Conservation (phyloP, 2,797 vertebrate species). For the Caiman crocodilus region DNA sequence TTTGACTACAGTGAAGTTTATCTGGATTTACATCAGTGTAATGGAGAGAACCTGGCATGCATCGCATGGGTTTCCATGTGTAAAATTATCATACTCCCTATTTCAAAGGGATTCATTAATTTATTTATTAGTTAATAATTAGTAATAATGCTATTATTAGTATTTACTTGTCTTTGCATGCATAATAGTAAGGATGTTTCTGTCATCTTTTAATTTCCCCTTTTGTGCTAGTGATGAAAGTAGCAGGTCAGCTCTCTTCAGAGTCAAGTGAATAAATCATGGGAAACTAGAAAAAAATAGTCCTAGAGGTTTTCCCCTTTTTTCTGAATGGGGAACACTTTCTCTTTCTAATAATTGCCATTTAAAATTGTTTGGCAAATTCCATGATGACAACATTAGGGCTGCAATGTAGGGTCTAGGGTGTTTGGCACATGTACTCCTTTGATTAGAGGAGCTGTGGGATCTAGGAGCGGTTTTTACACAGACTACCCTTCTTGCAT, state of each 20-base stretch:
- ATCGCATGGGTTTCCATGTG: fast-evolving
- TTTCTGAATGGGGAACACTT: not conserved
- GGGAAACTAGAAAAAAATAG: not conserved
- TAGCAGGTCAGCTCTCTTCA: not conserved
- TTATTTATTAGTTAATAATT: not conserved
- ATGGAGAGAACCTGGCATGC: not conserved
- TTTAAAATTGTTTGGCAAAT: not conserved
- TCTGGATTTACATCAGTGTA: not conserved
- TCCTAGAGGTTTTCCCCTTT: fast-evolving
- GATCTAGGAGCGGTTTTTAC: too few relatives aligned
- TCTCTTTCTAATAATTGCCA: not conserved
- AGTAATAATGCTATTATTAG: not conserved
- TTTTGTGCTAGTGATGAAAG: not conserved
- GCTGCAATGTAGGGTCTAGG: not conserved
- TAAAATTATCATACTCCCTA: not conserved
- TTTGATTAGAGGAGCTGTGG: too few relatives aligned
- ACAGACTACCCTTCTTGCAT: not conserved
- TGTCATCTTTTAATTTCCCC: not conserved
- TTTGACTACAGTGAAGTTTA: not conserved
- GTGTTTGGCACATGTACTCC: fast-evolving
- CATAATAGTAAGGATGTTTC: not conserved
- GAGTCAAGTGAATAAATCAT: not conserved
- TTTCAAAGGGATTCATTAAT: not conserved
- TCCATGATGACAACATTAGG: not conserved
- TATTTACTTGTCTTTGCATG: not conserved